A percentile compares a stretch with the other conserved stretches of the same genome.
phyloP scores from a whole-genome alignment of 35 echinoderm and acorn worm species.

The Ptychodera flava region DNA sequence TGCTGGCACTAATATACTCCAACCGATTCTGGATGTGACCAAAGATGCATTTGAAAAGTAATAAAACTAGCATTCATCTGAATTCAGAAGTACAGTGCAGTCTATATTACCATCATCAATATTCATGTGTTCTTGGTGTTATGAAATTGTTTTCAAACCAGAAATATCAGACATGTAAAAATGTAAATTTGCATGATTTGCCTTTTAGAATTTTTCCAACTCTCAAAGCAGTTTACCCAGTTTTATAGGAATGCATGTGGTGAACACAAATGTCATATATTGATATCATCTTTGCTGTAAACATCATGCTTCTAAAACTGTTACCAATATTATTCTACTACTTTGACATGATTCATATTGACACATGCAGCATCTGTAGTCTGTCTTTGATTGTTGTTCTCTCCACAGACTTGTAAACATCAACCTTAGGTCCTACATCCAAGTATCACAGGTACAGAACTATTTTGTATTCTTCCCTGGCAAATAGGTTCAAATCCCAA shows the following conservation, averaged over 20 bases:
- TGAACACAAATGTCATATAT: neutral
- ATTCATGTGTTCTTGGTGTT: neutral
- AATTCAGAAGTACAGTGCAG: no score
- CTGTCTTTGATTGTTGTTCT: neutral
- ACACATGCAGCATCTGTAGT: neutral
- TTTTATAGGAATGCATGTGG: neutral
- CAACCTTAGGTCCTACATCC: constrained; percentile 49
- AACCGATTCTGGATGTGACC: constrained; percentile 62
- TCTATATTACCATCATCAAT: neutral
- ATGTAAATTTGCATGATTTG: neutral
- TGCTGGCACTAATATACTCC: constrained; percentile 39
- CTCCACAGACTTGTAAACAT: constrained; percentile 33
- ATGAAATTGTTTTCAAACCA: neutral
- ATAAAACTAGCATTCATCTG: no score
- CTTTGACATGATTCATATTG: neutral
- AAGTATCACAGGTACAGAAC: constrained; percentile 56
- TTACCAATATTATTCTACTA: neutral
- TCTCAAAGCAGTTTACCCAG: neutral
- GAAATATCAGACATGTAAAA: neutral
- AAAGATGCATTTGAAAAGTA: constrained; percentile 49
- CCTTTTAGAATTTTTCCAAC: neutral
- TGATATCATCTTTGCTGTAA: neutral
- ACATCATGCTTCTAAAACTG: neutral
- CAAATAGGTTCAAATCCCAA: neutral
- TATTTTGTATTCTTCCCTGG: neutral